A percentile compares a stretch with the other conserved stretches of the same genome.
phyloP scores from a whole-genome alignment of 2,888 invertebrate genomes.

The Caenorhabditis uteleia region DNA sequence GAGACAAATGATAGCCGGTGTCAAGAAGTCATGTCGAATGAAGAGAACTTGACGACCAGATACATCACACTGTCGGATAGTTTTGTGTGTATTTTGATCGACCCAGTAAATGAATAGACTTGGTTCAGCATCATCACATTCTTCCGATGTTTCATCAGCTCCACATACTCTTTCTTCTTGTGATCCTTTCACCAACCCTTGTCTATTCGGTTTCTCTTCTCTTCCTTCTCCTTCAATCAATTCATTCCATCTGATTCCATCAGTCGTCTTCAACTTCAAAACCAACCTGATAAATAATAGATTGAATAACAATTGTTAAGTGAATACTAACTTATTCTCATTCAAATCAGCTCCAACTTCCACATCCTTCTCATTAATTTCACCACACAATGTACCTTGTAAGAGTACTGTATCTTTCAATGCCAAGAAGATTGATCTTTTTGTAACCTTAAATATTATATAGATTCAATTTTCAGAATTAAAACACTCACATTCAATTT shows the following conservation, averaged over 20 bases:
- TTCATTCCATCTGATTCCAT: constrained; percentile 29
- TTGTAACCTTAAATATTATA: constrained; percentile 1
- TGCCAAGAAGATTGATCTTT: constrained; percentile 4
- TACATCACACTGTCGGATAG: constrained; percentile 30
- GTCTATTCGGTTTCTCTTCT: constrained; percentile 1
- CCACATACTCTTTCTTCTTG: constrained; percentile 7
- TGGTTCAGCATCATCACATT: constrained; percentile 27
- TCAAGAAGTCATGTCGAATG: constrained; percentile 6
- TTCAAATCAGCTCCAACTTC: constrained; percentile 10
- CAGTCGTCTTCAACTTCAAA: constrained; percentile 16
- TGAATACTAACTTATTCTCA: not conserved
- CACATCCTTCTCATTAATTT: constrained; percentile 15
- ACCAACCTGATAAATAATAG: constrained; percentile 5
- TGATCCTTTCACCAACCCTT: constrained; percentile 1
- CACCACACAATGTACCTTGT: constrained; percentile 12
- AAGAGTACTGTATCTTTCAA: constrained; percentile 9
- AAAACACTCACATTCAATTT: constrained; percentile 4
- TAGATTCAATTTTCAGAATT: not conserved
- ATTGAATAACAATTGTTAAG: not conserved
- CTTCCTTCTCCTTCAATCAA: constrained; percentile 26
- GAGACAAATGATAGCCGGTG: constrained; percentile 31
- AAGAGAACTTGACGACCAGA: constrained; percentile 49
- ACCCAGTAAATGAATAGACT: constrained; percentile 12
- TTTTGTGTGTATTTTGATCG: not conserved
- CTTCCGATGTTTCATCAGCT: constrained; percentile 19